Evolutionary conservation across 2,888 invertebrate genomes (phyloP).

Genomic region (Cylloceria caligata): DNA sequence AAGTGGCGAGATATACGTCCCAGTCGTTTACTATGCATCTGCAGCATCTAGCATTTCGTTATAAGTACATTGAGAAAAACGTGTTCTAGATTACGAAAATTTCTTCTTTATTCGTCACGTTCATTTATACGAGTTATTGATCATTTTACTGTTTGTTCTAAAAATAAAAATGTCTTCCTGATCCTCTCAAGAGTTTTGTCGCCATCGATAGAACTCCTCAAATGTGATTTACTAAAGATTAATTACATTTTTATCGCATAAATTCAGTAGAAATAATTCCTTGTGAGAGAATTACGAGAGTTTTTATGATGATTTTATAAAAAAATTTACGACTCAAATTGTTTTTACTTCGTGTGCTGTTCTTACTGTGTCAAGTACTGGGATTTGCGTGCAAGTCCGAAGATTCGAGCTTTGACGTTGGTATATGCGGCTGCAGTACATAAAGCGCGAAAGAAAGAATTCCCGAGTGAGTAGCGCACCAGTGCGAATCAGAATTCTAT

Average conservation of each 20-base stretch:
- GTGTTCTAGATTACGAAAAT: neutral
- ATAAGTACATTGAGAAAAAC: neutral
- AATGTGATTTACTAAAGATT: too few relatives aligned
- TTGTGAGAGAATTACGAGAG: too few relatives aligned
- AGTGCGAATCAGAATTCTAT: slow-evolving; percentile 68
- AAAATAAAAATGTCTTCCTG: too few relatives aligned
- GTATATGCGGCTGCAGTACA: neutral
- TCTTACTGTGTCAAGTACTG: neutral
- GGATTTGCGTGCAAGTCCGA: neutral
- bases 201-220: too few relatives aligned
- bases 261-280: too few relatives aligned
- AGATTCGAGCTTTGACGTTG: neutral
- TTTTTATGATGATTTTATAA: too few relatives aligned
- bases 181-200: too few relatives aligned
- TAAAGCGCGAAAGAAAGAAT: slow-evolving; percentile 22
- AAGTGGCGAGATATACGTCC: neutral
- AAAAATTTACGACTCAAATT: too few relatives aligned
- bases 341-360: too few relatives aligned
- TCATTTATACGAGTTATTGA: too few relatives aligned
- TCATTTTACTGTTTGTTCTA: too few relatives aligned
- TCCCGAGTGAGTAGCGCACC: slow-evolving; percentile 7
- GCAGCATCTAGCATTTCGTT: neutral
- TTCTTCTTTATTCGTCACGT: neutral
- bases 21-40: neutral
- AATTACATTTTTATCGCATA: too few relatives aligned